These are phyloP conservation scores for Apodemus agrarius DNA, from an alignment of 2,797 vertebrate species.

Conservation along the genomic window DNA sequence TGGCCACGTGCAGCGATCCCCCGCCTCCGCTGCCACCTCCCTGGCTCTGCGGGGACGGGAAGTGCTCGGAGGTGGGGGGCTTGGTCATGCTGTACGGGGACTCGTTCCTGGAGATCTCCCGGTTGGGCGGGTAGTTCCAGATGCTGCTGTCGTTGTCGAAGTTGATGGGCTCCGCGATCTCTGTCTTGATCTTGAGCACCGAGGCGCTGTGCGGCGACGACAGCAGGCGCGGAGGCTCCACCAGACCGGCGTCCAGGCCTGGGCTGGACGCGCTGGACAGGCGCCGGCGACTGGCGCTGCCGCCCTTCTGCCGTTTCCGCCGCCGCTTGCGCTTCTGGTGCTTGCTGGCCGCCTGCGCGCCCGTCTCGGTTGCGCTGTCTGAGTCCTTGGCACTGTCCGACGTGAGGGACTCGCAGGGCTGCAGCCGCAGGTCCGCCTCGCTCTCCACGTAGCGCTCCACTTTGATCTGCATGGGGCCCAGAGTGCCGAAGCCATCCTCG, in stretches of 20 bases:
- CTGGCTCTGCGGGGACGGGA: conserved; percentile 93
- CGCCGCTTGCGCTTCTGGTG: conserved; percentile 96
- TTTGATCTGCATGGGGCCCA: conserved; percentile 98
- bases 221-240: conserved; percentile 92
- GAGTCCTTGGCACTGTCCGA: conserved; percentile 93
- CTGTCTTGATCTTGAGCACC: conserved; percentile 99
- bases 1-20: conserved; percentile 93
- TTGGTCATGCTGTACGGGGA: conserved; percentile 99
- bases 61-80: conserved; percentile 92
- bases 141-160: conserved; percentile 99
- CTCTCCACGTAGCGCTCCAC: conserved; percentile 97
- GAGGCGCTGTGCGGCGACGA: conserved; percentile 93
- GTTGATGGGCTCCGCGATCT: conserved; percentile 99
- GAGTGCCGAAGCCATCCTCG: conserved; percentile 90
- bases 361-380: conserved; percentile 89
- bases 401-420: conserved; percentile 91
- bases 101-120: conserved; percentile 98
- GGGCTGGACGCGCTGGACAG: conserved; percentile 93
- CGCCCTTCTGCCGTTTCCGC: conserved; percentile 97
- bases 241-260: conserved; percentile 90
- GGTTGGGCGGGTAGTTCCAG: conserved; percentile 99
- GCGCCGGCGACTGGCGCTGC: conserved; percentile 90
- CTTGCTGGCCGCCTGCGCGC: conserved; percentile 90
- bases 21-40: conserved; percentile 85
- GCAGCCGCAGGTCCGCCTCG: conserved; percentile 92